Percentiles rank a stretch among this genome's conserved stretches.
Evolutionary conservation across 2,888 invertebrate species (phyloP).

Genomic region (Pharmacophagus antenor): DNA sequence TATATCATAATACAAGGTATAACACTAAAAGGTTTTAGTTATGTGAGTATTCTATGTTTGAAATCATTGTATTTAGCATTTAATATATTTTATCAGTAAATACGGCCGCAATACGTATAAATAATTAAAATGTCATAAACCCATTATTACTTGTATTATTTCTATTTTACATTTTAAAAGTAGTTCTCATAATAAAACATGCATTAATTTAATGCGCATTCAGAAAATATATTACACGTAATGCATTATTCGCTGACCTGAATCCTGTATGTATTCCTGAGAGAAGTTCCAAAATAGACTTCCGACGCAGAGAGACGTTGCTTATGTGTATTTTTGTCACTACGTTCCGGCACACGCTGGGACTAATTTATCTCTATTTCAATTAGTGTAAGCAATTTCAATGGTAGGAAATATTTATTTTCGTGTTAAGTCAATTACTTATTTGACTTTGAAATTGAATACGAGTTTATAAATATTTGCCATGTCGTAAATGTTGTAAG

Average conservation of each 20-base stretch:
- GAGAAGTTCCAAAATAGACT: conserved; percentile 57
- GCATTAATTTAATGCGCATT: background rate
- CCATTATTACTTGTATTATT: no score
- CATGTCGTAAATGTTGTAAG: no score
- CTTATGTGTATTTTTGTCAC: conserved; percentile 52
- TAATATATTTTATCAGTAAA: no score
- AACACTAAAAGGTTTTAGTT: no score
- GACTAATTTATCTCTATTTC: conserved; percentile 32
- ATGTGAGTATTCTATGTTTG: no score
- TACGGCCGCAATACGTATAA: no score
- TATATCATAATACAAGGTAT: no score
- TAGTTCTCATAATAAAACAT: background rate
- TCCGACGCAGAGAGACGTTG: conserved; percentile 54
- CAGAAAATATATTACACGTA: conserved; percentile 4
- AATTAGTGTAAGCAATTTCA: conserved; percentile 22
- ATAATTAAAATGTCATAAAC: no score
- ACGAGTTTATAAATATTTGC: no score
- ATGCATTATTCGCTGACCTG: conserved; percentile 51
- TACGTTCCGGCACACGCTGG: conserved; percentile 34
- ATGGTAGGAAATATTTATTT: conserved; percentile 13
- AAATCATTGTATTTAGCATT: no score
- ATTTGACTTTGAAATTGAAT: background rate
- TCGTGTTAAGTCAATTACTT: background rate
- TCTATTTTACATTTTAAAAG: no score
- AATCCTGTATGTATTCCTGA: conserved; percentile 57